A percentile compares a stretch with the other conserved stretches of the same genome.
phyloP scores from a whole-genome alignment of 2,888 invertebrate species.

The Asteroscopus sphinx region DNA sequence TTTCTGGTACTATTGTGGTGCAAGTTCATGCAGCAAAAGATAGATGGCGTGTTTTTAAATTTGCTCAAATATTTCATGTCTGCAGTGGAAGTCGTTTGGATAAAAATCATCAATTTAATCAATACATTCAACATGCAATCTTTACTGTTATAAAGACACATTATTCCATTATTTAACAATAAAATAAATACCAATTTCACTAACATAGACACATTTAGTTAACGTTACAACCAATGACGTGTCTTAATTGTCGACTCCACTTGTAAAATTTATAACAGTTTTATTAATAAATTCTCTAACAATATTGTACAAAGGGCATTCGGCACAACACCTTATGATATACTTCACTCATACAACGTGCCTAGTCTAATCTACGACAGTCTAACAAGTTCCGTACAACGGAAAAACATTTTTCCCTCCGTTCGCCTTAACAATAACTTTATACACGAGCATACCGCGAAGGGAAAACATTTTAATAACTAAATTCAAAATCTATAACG shows the following conservation, averaged over 20 bases:
- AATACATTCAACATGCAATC: conserved; percentile 30
- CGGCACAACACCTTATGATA: conserved; percentile 74
- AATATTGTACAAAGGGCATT: conserved; percentile 60
- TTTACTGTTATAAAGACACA: conserved; percentile 37
- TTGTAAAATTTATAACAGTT: no score
- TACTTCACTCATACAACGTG: conserved; percentile 81
- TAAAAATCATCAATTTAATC: conserved; percentile 1
- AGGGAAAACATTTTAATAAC: conserved; percentile 78
- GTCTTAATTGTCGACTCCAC: conserved; percentile 3
- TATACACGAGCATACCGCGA: conserved; percentile 77
- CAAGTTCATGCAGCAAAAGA: conserved; percentile 5
- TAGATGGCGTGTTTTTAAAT: conserved; percentile 40
- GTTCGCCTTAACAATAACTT: conserved; percentile 79
- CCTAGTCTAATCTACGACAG: conserved; percentile 87
- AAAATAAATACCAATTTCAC: conserved; percentile 37
- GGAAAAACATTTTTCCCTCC: conserved; percentile 85
- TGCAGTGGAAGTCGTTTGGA: not conserved
- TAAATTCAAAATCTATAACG: conserved; percentile 75
- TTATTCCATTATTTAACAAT: conserved; percentile 26
- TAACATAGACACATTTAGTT: conserved; percentile 23
- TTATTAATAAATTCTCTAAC: not conserved
- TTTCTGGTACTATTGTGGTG: conserved; percentile 21
- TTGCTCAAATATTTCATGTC: not conserved
- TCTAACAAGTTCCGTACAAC: conserved; percentile 89
- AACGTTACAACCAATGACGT: conserved; percentile 8